Conservation (phyloP, 2,113 vertebrate species). For the Muscicapa adusta region DNA sequence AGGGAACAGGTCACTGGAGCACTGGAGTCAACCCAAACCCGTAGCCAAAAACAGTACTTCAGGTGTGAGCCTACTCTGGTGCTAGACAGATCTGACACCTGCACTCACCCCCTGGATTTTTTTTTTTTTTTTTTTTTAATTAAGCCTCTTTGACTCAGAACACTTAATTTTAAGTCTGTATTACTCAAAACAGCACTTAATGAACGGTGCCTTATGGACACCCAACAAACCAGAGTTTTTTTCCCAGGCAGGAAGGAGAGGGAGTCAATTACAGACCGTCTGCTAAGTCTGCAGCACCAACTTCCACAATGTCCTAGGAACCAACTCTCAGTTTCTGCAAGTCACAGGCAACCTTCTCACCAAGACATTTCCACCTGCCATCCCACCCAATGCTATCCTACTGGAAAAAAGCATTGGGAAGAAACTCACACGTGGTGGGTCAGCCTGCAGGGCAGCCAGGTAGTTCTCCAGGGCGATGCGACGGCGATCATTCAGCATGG, state of each 20-base stretch:
- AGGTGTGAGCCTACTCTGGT: background rate
- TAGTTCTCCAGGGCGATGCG: slow-evolving; percentile 94
- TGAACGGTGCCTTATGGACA: background rate
- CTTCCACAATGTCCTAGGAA: background rate
- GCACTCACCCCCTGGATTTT: rapidly evolving
- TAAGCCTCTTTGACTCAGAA: background rate
- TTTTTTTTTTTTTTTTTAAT: background rate
- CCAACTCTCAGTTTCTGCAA: background rate
- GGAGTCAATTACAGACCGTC: background rate
- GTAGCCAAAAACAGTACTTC: background rate
- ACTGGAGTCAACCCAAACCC: background rate
- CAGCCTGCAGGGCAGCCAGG: slow-evolving; percentile 90
- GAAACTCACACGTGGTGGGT: slow-evolving; percentile 82
- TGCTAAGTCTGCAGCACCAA: background rate
- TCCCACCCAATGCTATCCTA: too few relatives aligned
- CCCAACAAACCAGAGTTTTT: background rate
- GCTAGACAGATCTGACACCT: background rate
- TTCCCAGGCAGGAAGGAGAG: background rate
- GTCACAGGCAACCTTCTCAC: background rate
- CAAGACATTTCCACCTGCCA: background rate
- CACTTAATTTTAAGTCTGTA: background rate
- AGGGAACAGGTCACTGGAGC: background rate
- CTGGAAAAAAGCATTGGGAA: rapidly evolving
- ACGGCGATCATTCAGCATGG: slow-evolving; percentile 93
- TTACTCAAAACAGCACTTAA: background rate